phyloP scores from a whole-genome alignment of 2,113 vertebrate species.

The Ammospiza nelsoni region DNA sequence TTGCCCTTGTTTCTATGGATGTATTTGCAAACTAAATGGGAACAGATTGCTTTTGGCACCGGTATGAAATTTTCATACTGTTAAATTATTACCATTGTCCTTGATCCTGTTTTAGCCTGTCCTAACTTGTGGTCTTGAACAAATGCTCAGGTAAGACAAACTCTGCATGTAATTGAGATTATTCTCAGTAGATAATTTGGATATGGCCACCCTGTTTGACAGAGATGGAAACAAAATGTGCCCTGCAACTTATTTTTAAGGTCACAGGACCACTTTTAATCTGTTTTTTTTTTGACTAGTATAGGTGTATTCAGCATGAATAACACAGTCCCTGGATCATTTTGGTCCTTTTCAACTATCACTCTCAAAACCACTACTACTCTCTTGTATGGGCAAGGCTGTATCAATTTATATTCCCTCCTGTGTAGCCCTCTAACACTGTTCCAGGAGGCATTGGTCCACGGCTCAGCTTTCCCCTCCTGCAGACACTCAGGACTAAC shows the following conservation, averaged over 20 bases:
- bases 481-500: not conserved
- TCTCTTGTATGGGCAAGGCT: not conserved
- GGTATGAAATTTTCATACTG: not conserved
- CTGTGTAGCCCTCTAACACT: not conserved
- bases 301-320: rapidly evolving
- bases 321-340: not conserved
- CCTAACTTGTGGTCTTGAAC: not conserved
- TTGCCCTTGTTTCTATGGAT: not conserved
- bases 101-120: not conserved
- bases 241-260: not conserved
- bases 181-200: not conserved
- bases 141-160: not conserved
- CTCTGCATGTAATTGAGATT: not conserved
- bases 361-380: not conserved
- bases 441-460: rapidly evolving
- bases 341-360: not conserved
- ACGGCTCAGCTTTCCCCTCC: not conserved
- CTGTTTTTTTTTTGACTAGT: not conserved
- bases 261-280: not conserved
- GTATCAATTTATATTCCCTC: not conserved
- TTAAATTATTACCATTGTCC: not conserved
- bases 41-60: not conserved
- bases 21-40: not conserved
- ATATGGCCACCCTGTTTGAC: not conserved
- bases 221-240: not conserved